Conservation (phyloP, 1,140 invertebrate species). For the Formica exsecta region DNA sequence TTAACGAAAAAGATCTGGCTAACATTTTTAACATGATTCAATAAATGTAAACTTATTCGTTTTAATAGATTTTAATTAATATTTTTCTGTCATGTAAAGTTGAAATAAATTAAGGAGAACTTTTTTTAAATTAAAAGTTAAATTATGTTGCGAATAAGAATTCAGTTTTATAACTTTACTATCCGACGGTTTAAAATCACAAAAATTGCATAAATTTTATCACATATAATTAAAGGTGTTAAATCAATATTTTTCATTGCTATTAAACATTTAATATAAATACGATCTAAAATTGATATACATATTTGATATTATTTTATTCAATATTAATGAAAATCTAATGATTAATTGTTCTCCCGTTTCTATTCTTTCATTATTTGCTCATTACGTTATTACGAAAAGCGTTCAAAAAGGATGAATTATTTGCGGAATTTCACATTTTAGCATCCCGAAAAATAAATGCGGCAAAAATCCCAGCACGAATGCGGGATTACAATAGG, state of each 20-base stretch:
- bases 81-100: not conserved
- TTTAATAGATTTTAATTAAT: not conserved
- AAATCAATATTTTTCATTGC: not conserved
- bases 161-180: not conserved
- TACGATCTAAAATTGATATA: no score
- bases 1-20: not conserved
- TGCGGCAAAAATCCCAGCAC: no score
- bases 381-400: slow-evolving; percentile 1
- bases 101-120: not conserved
- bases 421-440: not conserved
- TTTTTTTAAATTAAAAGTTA: not conserved
- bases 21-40: not conserved
- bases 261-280: not conserved
- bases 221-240: not conserved
- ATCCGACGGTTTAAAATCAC: not conserved
- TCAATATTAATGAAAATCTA: not conserved
- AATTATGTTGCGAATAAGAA: not conserved
- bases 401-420: not conserved
- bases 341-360: not conserved
- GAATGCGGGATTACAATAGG: not conserved
- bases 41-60: not conserved
- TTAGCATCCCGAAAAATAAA: not conserved
- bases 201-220: not conserved
- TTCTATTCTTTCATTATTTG: not conserved
- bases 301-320: not conserved